phyloP scores from a whole-genome alignment of 2,888 invertebrate genomes.

The Pimpla rufipes region DNA sequence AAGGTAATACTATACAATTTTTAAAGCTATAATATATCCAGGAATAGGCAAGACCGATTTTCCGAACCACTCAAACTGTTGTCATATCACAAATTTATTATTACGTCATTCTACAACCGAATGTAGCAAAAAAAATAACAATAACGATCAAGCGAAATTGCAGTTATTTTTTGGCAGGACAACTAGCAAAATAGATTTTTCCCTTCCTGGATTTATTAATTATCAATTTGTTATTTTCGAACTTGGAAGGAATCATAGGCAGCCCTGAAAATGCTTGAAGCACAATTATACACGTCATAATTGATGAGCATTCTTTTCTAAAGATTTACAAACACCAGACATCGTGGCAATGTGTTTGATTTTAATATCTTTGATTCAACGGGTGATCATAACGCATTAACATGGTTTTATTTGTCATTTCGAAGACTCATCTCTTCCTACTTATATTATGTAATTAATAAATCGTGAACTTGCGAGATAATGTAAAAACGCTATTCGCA shows the following conservation, averaged over 20 bases:
- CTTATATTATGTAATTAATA: not conserved
- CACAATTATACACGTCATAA: slow-evolving; percentile 12
- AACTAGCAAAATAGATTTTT: not conserved
- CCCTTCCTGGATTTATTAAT: not conserved
- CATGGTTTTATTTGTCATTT: slow-evolving; percentile 1
- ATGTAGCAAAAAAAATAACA: not conserved
- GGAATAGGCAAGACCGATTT: not conserved
- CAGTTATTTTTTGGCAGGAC: not conserved
- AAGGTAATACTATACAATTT: not conserved
- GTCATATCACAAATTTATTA: not conserved
- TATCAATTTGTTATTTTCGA: not conserved
- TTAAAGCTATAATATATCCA: not conserved
- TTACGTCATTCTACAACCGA: not conserved
- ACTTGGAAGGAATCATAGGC: slow-evolving; percentile 38
- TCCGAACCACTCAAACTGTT: not conserved
- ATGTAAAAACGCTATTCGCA: slow-evolving; percentile 27
- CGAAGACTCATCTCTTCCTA: not conserved
- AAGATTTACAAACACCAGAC: slow-evolving; percentile 4
- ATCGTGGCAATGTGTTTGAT: slow-evolving; percentile 27
- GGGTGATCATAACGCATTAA: slow-evolving; percentile 3
- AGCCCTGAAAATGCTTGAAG: slow-evolving; percentile 29
- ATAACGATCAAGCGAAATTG: not conserved
- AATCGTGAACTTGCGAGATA: not conserved
- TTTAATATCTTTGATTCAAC: slow-evolving; percentile 15
- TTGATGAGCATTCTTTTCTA: slow-evolving; percentile 9